These are phyloP conservation scores for Scaptomyza polygonia DNA, from an alignment of 2,888 invertebrate genomes.

Conservation along the genomic window DNA sequence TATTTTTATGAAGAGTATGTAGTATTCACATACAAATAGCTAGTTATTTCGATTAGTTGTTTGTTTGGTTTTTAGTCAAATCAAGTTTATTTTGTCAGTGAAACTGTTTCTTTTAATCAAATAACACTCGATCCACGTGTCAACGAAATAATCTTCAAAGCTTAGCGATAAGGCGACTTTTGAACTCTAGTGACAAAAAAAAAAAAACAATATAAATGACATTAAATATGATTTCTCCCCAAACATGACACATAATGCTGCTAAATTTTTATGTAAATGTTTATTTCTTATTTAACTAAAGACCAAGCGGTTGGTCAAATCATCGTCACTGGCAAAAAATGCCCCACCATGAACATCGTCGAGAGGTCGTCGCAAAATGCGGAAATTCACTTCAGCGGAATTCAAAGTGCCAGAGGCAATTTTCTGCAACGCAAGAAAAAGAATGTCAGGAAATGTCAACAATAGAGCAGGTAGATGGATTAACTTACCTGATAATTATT, in stretches of 20 bases:
- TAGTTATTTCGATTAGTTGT: background rate
- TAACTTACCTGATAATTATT: slow-evolving; percentile 87
- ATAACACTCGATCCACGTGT: slow-evolving; percentile 23
- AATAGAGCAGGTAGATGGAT: background rate
- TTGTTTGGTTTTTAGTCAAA: slow-evolving; percentile 13
- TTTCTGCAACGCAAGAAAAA: slow-evolving; percentile 82
- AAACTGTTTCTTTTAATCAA: slow-evolving; percentile 18
- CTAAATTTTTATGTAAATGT: slow-evolving; percentile 1
- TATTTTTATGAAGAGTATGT: slow-evolving; percentile 20
- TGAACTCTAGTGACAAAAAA: slow-evolving; percentile 39
- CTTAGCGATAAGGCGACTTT: slow-evolving; percentile 46
- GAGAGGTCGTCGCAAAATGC: slow-evolving; percentile 70
- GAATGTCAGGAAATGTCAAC: background rate
- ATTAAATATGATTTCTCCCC: too few relatives aligned
- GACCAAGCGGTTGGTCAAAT: slow-evolving; percentile 64
- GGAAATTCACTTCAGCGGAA: slow-evolving; percentile 82
- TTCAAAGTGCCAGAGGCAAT: slow-evolving; percentile 86
- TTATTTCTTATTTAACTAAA: slow-evolving; percentile 39
- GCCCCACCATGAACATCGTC: slow-evolving; percentile 55
- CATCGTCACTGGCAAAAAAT: slow-evolving; percentile 57
- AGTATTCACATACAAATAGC: slow-evolving; percentile 11
- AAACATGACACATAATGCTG: background rate
- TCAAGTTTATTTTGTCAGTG: slow-evolving; percentile 17
- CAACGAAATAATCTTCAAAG: slow-evolving; percentile 25
- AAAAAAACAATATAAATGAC: too few relatives aligned